Evolutionary conservation across 2,113 vertebrate species (phyloP).

Genomic region (Phyllopteryx taeniolatus): DNA sequence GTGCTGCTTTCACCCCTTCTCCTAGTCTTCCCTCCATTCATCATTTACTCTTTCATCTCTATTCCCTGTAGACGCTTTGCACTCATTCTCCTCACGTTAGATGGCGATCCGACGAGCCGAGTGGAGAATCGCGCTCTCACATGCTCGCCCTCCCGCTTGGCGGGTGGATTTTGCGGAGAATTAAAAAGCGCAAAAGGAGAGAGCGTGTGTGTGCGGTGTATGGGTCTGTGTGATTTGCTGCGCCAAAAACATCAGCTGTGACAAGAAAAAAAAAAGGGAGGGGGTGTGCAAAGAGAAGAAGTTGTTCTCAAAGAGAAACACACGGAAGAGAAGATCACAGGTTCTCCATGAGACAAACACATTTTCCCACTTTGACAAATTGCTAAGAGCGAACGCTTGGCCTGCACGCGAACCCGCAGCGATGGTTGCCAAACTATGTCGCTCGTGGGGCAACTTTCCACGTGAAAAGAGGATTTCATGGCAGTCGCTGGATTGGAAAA

Average conservation of each 20-base stretch:
- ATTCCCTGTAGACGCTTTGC: conserved; percentile 33
- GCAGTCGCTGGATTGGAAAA: not conserved
- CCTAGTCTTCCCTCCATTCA: conserved; percentile 17
- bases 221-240: conserved; percentile 41
- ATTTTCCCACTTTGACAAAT: conserved; percentile 15
- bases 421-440: conserved; percentile 30
- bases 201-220: conserved; percentile 24
- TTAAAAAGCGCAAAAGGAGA: conserved; percentile 52
- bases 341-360: conserved; percentile 14
- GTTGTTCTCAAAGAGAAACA: conserved; percentile 31
- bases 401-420: conserved; percentile 20
- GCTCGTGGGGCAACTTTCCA: conserved; percentile 9
- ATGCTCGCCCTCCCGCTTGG: conserved; percentile 22
- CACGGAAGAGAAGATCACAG: conserved; percentile 30
- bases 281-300: conserved; percentile 13
- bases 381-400: conserved; percentile 14
- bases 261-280: conserved; percentile 20
- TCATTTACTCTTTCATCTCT: conserved; percentile 26
- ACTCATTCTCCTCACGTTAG: conserved; percentile 28
- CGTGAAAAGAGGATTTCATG: conserved; percentile 16
- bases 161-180: conserved; percentile 60
- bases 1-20: conserved; percentile 30
- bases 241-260: conserved; percentile 41
- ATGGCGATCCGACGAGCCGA: conserved; percentile 39
- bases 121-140: conserved; percentile 28